Evolutionary conservation across 1,140 invertebrate genomes (phyloP), one percentile per base, ranked within the genome.

Genomic region (Rhizoglyphus robini): DNA sequence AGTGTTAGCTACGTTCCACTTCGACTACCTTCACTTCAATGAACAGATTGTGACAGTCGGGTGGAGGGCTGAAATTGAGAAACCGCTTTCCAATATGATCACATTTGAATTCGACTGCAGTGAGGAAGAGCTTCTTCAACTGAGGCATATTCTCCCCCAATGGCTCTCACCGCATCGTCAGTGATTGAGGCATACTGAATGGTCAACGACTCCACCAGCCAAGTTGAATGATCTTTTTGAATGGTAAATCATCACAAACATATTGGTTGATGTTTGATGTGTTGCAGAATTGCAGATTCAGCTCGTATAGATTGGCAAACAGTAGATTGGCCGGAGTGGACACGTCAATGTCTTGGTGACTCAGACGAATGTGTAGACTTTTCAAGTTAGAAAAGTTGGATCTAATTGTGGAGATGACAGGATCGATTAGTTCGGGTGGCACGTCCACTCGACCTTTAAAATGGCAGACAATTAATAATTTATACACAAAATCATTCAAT

Each of bases 261-360:
- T n/a, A 32, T 1, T n/a, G n/a, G n/a, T n/a, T n/a, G n/a, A n/a
- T n/a, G n/a, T n/a, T n/a, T n/a, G n/a, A n/a, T n/a, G n/a, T n/a
- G n/a, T n/a, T n/a, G n/a, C 31, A 31, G 30, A 64, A 64, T 38
- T 64, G 63, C 29, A 64, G 46, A 51, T 51, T 64, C n/a, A 64
- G 29, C 29, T 64, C 63, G 11, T 64, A 18, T 13, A 64, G 30
- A 31, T 64, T 47, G 31, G 48, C 23, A 18, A 64, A 64, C 15
- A 64, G 29, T 27, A 64, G 31, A 30, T 57, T 48, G n/a, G 63
- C 63, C 29, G 63, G 63, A 20, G 63, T 64, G 1, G 41, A 8
- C 15, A 64, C 63, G 13, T 64, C 63, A 8, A 64, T 64, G 29
- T 64, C 63, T 27, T 36, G 34, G 46, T 64, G 20, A 32, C 31